Evolutionary conservation across 1,140 invertebrate genomes (phyloP), one percentile per base, ranked within the genome.

Genomic region (Dreissena polymorpha): DNA sequence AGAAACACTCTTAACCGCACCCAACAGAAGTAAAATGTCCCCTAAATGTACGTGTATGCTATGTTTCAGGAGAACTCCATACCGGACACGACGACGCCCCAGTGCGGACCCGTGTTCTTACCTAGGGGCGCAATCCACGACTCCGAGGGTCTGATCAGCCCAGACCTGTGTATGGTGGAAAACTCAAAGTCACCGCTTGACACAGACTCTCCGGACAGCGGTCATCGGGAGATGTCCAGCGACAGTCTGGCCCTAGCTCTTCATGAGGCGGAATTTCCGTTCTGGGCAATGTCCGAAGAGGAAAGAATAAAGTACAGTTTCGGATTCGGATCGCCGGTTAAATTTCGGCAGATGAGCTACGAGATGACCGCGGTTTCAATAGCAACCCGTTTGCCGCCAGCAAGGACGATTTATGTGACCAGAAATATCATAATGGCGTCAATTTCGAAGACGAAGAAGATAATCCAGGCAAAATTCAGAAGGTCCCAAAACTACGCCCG

Each of bases 351-450:
- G n/a, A 69, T 29, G 16, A 69, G 81, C 21, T 83, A 76, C 71
- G 81, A 83, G 71, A 83, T 83, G 81, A 77, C 81, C 12, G 81
- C 81, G 53, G 68, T 77, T 63, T 83, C 7, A 83, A 77, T 60
- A 83, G 81, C 49, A 83, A 83, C 53, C 81, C 81, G n/a, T 83
- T 83, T 77, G 73, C 81, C 8, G 69, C 60, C 65, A 77, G 81
- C 55, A 55, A 53, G 25, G 73, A 76, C 5, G 67, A 83, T 27
- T 55, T 83, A 18, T 68, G 68, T 71, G 81, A 76, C 55, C 51
- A 83, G 14, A 57, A 83, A 50, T 21, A 76, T 76, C 49, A 70
- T 12, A 68, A 83, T 23, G 49, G 60, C 49, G 21, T 51, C 53
- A 64, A 64, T 71, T 57, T 77, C 16, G 81, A 57, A 55, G n/a